Base-by-base conservation (phyloP, 2,797 vertebrate species). In the Oreochromis grahami region DNA sequence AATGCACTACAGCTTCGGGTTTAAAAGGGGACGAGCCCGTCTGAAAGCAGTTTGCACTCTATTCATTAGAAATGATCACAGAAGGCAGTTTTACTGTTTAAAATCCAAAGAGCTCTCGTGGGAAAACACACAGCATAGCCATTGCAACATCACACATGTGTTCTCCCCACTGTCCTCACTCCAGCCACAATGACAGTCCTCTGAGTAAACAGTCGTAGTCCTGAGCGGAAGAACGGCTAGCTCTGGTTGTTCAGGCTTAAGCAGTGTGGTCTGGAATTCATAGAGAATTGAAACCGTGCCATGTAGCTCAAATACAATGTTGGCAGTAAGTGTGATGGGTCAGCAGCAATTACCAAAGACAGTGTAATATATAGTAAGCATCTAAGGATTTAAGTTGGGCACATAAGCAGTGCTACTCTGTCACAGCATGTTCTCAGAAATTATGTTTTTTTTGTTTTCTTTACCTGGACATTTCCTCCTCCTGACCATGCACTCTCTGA, bases 381-480 rank as follows among this genome's bases (percentile, higher is more conserved):
- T 15, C 32, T 17, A 26, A 26, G 10, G 51, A 56, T 38, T 65
- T 19, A 17, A 38, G 26, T 56, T 14, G 60, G n/a, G 34, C 12
- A 78, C 51, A 79, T 10, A 56, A 26, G 76, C 45, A 26, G 9
- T 56, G 17, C 19, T 51, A 12, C n/a, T 76, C 34, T 55, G 6
- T 24, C 8, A 29, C 32, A 76, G 29, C 11, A 5, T 29, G 10
- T 13, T 52, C 10, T 6, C 10, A 7, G 58, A 36, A 63, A 63
- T 63, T 13, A 7, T 36, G 17, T 68, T 78, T 48, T 96, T 9
- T 15, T 48, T 13, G 1, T 84, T 83, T 68, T 96, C 95, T 95
- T 97, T 95, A 97, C 97, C 98, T 93, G 92, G 95, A 94, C 98
- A 99, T 96, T 95, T 98, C 94, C 96, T 98, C 94, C 95, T 98